These are phyloP conservation scores for Neodiprion virginianus DNA, from an alignment of 1,140 invertebrate genomes.

Conservation along the genomic window DNA sequence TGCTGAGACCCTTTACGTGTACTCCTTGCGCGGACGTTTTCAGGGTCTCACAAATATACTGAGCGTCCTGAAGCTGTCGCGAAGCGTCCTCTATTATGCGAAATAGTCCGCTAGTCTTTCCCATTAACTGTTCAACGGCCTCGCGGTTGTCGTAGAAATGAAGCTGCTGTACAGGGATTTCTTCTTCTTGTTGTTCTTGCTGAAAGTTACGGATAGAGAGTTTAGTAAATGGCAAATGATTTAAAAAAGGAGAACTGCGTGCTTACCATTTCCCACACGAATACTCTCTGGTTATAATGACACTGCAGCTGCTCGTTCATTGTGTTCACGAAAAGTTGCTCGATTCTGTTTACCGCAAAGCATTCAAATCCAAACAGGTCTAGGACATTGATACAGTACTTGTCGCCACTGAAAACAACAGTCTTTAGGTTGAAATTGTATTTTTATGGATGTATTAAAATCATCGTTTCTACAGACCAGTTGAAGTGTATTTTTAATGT, in stretches of 20 bases:
- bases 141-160: constrained; percentile 88
- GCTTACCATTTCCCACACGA: constrained; percentile 85
- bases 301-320: constrained; percentile 90
- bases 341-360: constrained; percentile 83
- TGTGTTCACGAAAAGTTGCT: constrained; percentile 88
- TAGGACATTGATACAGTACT: constrained; percentile 78
- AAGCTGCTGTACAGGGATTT: constrained; percentile 72
- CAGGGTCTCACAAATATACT: constrained; percentile 66
- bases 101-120: constrained; percentile 84
- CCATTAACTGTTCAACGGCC: constrained; percentile 84
- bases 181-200: constrained; percentile 82
- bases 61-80: constrained; percentile 66
- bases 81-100: constrained; percentile 90
- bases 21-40: constrained; percentile 40
- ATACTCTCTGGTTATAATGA: constrained; percentile 86
- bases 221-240: neutral
- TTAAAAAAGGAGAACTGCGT: constrained; percentile 11
- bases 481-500: neutral
- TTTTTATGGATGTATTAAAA: constrained; percentile 16
- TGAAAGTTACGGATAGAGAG: constrained; percentile 39
- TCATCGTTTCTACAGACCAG: neutral
- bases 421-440: neutral
- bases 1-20: constrained; percentile 68
- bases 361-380: constrained; percentile 94
- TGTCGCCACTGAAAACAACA: constrained; percentile 74